A percentile compares a stretch with the other conserved stretches of the same genome.
phyloP scores from a whole-genome alignment of 2,888 invertebrate genomes.

The Acleris emargana region DNA sequence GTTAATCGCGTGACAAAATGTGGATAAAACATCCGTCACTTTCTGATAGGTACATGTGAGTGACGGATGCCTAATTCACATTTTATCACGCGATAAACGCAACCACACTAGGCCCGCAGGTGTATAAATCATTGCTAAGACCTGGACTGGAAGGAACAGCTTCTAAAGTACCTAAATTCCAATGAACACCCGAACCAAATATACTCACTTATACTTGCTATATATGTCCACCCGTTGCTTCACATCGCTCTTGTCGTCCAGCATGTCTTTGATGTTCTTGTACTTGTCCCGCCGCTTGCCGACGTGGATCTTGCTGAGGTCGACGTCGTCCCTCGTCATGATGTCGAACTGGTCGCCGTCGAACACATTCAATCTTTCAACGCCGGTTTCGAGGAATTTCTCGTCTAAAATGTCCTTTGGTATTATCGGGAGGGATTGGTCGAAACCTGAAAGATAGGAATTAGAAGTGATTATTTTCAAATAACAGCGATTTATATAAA shows the following conservation, averaged over 20 bases:
- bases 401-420: constrained; percentile 85
- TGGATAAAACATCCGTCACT: too few relatives aligned
- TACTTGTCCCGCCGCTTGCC: constrained; percentile 86
- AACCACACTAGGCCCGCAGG: too few relatives aligned
- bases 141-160: too few relatives aligned
- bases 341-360: constrained; percentile 92
- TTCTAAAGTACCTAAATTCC: too few relatives aligned
- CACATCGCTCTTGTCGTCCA: constrained; percentile 87
- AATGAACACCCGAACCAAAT: too few relatives aligned
- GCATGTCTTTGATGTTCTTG: constrained; percentile 83
- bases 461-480: too few relatives aligned
- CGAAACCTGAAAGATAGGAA: constrained; percentile 55
- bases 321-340: constrained; percentile 85
- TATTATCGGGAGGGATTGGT: constrained; percentile 84
- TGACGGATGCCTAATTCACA: too few relatives aligned
- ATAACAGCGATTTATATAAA: too few relatives aligned
- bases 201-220: constrained; percentile 82
- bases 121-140: too few relatives aligned
- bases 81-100: too few relatives aligned
- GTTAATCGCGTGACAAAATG: too few relatives aligned
- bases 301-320: constrained; percentile 66
- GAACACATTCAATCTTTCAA: constrained; percentile 86
- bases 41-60: too few relatives aligned
- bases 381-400: constrained; percentile 80
- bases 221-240: constrained; percentile 81